Evolutionary conservation across 2,888 invertebrate genomes (phyloP).

Genomic region (Sturmia bella): DNA sequence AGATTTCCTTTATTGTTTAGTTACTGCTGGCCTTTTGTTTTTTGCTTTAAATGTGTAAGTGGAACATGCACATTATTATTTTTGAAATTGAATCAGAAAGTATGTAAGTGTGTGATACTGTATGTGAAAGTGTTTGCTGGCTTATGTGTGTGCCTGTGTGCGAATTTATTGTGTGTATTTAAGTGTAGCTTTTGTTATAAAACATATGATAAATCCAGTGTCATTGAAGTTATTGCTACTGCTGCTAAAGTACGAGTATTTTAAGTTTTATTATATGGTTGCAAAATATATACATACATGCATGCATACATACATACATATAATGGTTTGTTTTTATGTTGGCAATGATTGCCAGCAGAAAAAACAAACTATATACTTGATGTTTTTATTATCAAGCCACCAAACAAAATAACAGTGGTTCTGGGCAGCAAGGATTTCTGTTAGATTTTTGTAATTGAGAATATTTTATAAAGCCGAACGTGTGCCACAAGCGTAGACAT

Average conservation of each 20-base stretch:
- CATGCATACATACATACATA: background rate
- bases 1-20: constrained; percentile 42
- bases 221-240: constrained; percentile 35
- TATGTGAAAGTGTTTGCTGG: background rate
- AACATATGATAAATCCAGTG: constrained; percentile 41
- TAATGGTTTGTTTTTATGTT: constrained; percentile 20
- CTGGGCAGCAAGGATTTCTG: too few relatives aligned
- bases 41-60: constrained; percentile 17
- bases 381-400: constrained; percentile 25
- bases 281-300: background rate
- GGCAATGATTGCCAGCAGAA: constrained; percentile 12
- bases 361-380: background rate
- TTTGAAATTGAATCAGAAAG: constrained; percentile 21
- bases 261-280: constrained; percentile 38
- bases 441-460: too few relatives aligned
- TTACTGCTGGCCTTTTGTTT: constrained; percentile 45
- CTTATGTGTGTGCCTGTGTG: background rate
- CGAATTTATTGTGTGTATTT: constrained; percentile 6
- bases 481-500: too few relatives aligned
- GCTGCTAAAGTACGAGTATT: constrained; percentile 8
- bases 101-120: background rate
- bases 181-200: constrained; percentile 25
- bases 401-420: constrained; percentile 19
- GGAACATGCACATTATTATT: constrained; percentile 18
- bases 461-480: too few relatives aligned